phyloP scores from a whole-genome alignment of 2,888 invertebrate species.

The Pyralis farinalis region DNA sequence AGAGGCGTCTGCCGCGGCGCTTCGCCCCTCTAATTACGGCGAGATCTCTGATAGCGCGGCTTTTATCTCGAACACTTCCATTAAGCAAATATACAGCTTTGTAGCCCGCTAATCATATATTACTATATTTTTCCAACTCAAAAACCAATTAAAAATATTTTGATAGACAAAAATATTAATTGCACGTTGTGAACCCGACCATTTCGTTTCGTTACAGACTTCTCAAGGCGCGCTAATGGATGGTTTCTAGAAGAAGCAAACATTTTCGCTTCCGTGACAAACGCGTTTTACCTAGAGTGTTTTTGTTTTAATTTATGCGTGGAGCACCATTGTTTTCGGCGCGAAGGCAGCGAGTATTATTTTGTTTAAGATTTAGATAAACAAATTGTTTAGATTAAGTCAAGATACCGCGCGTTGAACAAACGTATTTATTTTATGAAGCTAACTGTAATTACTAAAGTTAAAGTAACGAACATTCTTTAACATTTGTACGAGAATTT shows the following conservation, averaged over 20 bases:
- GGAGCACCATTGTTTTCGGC: constrained; percentile 38
- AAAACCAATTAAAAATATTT: constrained; percentile 77
- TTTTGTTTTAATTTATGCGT: constrained; percentile 49
- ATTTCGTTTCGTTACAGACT: constrained; percentile 43
- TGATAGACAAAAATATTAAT: constrained; percentile 76
- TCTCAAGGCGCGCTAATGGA: constrained; percentile 48
- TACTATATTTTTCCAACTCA: constrained; percentile 66
- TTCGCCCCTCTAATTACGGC: constrained; percentile 66
- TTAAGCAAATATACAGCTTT: constrained; percentile 79
- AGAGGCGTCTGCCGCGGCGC: constrained; percentile 34
- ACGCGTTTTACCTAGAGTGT: constrained; percentile 41
- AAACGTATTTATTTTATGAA: no score
- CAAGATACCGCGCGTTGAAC: no score
- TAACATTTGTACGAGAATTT: no score
- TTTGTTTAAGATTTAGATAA: constrained; percentile 7
- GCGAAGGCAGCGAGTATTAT: constrained; percentile 29
- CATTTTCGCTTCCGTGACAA: constrained; percentile 55
- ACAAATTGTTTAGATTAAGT: background rate
- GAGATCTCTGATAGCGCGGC: constrained; percentile 73
- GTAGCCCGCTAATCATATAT: constrained; percentile 66
- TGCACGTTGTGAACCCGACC: constrained; percentile 43
- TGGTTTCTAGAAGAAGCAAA: constrained; percentile 53
- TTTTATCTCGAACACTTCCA: constrained; percentile 78
- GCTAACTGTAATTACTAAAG: no score
- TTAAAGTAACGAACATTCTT: no score